Evolutionary conservation across 2,888 invertebrate genomes (phyloP), one percentile per base, ranked within the genome.

Genomic region (Chloroclystis v-ata): DNA sequence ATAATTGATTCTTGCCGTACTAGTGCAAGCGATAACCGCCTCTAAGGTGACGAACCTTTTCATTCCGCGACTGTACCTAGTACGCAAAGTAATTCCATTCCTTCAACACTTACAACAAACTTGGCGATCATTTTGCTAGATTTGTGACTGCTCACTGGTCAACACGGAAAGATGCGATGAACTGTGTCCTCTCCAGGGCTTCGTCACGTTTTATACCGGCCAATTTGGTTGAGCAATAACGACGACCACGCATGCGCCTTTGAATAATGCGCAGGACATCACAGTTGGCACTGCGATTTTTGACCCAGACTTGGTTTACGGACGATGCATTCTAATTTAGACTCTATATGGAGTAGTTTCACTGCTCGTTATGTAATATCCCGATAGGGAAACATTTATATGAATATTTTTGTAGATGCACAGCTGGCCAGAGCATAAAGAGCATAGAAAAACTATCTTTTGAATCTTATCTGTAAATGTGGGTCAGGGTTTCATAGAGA

Each of bases 41-140:
- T n/a, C n/a, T n/a, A n/a, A n/a, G n/a, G n/a, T n/a, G n/a, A n/a
- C n/a, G n/a, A n/a, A n/a, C n/a, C n/a, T n/a, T n/a, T n/a, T n/a
- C n/a, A n/a, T n/a, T n/a, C n/a, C n/a, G n/a, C n/a, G n/a, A n/a
- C n/a, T 10, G 16, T 5, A 1, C 4, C 5, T 3, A 9, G 14
- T 6, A 32, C 13, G 13, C 28, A 9, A 4, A 8, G 13, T 29
- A 13, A 28, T 4, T 30, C 7, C 4, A 20, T 12, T 25, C 16
- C 12, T n/a, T 2, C 6, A 26, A 25, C 24, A 59, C 87, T 86
- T 62, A 87, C 87, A 72, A 84, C 65, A 75, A 85, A 83, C 80
- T 86, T 86, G 85, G 85, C 84, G 79, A 87, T 82, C 87, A 87
- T 87, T 85, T 73, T 85, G 77, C 79, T 79, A 73, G 68, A 61